phyloP scores from a whole-genome alignment of 1,140 invertebrate species.

The Drosophila miranda region DNA sequence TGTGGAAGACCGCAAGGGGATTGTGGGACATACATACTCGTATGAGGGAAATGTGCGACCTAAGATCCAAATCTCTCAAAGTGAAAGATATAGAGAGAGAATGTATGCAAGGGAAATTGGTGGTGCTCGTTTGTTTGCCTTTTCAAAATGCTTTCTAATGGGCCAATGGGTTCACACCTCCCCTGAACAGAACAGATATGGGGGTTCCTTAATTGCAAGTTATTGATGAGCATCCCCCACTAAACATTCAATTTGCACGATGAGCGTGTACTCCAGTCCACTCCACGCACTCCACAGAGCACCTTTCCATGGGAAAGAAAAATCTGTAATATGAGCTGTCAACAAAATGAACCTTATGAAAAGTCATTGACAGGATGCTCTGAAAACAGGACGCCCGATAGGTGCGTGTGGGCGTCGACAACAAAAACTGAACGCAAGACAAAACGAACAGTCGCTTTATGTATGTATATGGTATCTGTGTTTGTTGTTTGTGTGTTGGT shows the following conservation, averaged over 20 bases:
- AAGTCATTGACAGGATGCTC: constrained; percentile 64
- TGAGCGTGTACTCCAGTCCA: too few species aligned
- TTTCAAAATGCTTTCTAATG: constrained; percentile 60
- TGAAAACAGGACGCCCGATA: constrained; percentile 39
- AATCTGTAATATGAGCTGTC: constrained; percentile 60
- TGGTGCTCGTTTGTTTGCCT: constrained; percentile 49
- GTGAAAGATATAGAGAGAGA: constrained; percentile 24
- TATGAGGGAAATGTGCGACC: constrained; percentile 49
- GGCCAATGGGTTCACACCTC: constrained; percentile 48
- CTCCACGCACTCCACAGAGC: not conserved
- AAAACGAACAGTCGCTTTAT: too few species aligned
- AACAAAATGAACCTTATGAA: constrained; percentile 59
- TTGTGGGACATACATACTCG: constrained; percentile 6
- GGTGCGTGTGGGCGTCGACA: constrained; percentile 56
- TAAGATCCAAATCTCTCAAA: constrained; percentile 60
- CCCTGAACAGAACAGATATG: constrained; percentile 1
- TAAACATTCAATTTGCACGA: constrained; percentile 46
- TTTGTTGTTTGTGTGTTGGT: too few species aligned
- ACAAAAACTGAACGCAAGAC: constrained; percentile 27
- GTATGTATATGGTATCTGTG: too few species aligned
- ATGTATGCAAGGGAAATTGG: constrained; percentile 15
- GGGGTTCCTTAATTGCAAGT: constrained; percentile 63
- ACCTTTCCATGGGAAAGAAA: constrained; percentile 26
- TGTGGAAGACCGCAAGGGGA: constrained; percentile 48
- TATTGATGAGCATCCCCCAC: constrained; percentile 52